Conservation (phyloP, 2,797 vertebrate genomes). For the Lepidocolaptes lacrymiger region DNA sequence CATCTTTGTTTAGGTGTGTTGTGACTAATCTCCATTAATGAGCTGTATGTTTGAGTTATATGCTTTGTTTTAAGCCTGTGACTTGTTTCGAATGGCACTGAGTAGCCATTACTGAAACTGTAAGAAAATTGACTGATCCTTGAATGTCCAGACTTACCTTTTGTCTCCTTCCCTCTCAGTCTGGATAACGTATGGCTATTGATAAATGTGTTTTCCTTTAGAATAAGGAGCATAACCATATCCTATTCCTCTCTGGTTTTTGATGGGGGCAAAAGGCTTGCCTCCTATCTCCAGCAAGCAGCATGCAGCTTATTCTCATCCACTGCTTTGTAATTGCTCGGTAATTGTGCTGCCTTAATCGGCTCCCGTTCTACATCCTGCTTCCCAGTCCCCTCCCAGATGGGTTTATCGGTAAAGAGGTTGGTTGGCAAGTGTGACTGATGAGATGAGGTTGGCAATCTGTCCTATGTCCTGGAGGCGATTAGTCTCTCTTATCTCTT, state of each 20-base stretch:
- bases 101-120: not conserved
- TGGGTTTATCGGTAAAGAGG: slow-evolving; percentile 1
- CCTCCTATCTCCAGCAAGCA: slow-evolving; percentile 29
- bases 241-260: not conserved
- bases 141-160: not conserved
- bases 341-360: slow-evolving; percentile 40
- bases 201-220: not conserved
- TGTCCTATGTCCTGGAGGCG: not conserved
- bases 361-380: not conserved
- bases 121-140: not conserved
- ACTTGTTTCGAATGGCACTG: not conserved
- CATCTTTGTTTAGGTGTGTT: not conserved
- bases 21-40: not conserved
- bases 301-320: slow-evolving; percentile 33
- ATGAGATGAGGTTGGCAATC: slow-evolving; percentile 43
- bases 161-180: not conserved
- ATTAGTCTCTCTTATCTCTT: slow-evolving; percentile 47
- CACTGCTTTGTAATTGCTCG: slow-evolving; percentile 30
- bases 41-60: not conserved
- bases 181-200: not conserved
- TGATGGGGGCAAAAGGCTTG: not conserved
- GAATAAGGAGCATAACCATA: not conserved
- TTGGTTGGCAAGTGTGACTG: slow-evolving; percentile 60
- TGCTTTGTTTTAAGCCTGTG: not conserved
- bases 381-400: slow-evolving; percentile 29